Evolutionary conservation across 1,140 invertebrate species (phyloP).

Genomic region (Tigriopus japonicus): DNA sequence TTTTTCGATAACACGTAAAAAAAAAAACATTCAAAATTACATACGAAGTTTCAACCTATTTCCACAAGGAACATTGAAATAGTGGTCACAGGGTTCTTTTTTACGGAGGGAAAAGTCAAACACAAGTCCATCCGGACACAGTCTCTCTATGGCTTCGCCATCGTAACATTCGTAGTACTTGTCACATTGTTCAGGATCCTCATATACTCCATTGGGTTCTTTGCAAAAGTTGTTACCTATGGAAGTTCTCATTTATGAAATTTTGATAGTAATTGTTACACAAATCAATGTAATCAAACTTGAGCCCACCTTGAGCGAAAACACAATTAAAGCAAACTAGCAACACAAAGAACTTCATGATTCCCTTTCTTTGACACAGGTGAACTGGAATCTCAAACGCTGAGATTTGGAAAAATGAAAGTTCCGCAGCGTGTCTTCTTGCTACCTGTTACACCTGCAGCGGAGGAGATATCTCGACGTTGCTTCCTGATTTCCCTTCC

Average conservation of each 20-base stretch:
- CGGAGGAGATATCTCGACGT: too few relatives aligned
- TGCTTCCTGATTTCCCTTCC: too few relatives aligned
- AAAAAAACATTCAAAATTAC: too few relatives aligned
- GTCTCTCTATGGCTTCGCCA: slow-evolving; percentile 40
- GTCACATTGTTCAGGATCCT: slow-evolving; percentile 56
- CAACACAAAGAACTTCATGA: background rate
- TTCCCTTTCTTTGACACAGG: too few relatives aligned
- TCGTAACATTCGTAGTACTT: slow-evolving; percentile 54
- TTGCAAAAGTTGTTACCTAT: slow-evolving; percentile 40
- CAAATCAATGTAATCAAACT: background rate
- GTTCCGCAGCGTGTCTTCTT: too few relatives aligned
- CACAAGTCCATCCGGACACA: slow-evolving; percentile 61
- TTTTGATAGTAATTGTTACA: too few relatives aligned
- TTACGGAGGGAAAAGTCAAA: slow-evolving; percentile 59
- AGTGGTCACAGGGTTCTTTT: slow-evolving; percentile 73
- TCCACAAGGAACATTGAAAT: slow-evolving; percentile 49
- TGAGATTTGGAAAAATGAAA: too few relatives aligned
- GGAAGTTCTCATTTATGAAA: too few relatives aligned
- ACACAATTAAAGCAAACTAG: background rate
- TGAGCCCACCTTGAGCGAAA: background rate
- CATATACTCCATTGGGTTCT: slow-evolving; percentile 49
- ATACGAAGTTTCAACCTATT: slow-evolving; percentile 66
- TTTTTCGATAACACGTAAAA: background rate
- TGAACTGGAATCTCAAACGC: too few relatives aligned
- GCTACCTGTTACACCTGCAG: too few relatives aligned